phyloP scores from a whole-genome alignment of 2,888 invertebrate species.

The Griposia aprilina region DNA sequence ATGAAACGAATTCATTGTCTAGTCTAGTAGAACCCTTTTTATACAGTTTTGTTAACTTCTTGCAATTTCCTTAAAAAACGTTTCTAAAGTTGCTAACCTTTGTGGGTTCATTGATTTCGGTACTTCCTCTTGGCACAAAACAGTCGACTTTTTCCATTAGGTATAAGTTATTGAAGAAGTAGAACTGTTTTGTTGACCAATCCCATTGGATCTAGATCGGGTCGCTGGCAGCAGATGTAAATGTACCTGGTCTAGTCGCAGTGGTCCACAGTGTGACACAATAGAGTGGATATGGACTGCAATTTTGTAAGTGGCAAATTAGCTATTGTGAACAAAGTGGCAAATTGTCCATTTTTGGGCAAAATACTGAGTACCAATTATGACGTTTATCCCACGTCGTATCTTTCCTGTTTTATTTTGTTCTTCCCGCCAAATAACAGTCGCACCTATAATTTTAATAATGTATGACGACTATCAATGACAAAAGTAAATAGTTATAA shows the following conservation, averaged over 20 bases:
- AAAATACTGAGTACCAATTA: conserved; percentile 20
- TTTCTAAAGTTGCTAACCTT: conserved; percentile 33
- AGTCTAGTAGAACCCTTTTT: conserved; percentile 24
- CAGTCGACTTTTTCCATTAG: not conserved
- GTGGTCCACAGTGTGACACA: conserved; percentile 9
- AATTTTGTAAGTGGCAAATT: conserved; percentile 45
- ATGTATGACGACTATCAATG: conserved; percentile 11
- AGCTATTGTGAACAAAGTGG: conserved; percentile 31
- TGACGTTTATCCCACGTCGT: not conserved
- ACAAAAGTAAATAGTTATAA: conserved; percentile 13
- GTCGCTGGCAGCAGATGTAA: not conserved
- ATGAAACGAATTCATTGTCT: conserved; percentile 16
- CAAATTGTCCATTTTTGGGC: conserved; percentile 36
- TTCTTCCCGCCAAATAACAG: not conserved
- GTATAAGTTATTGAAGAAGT: not conserved
- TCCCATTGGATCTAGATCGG: not conserved
- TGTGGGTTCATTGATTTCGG: conserved; percentile 39
- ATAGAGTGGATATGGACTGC: conserved; percentile 25
- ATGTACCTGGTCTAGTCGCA: not conserved
- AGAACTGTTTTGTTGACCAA: not conserved
- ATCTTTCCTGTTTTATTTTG: not conserved
- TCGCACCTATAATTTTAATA: not conserved
- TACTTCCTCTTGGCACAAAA: conserved; percentile 8
- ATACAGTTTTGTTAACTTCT: conserved; percentile 12
- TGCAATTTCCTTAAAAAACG: conserved; percentile 45